Percentiles rank a stretch among this genome's conserved stretches.
These are phyloP conservation scores for Tenthredo amoena DNA, from an alignment of 2,888 invertebrate species.

Conservation along the genomic window DNA sequence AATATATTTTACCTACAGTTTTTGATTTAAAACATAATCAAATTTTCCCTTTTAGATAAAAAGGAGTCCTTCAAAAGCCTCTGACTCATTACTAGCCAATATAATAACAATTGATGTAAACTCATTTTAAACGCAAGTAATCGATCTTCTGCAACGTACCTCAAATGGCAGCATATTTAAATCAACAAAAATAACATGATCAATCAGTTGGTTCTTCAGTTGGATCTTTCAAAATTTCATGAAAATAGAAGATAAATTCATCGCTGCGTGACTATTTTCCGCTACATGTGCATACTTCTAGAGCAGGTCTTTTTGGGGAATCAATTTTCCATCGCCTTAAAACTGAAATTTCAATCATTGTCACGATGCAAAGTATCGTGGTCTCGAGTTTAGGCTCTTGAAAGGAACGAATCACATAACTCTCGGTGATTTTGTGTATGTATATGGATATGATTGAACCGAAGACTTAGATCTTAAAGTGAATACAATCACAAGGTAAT, in stretches of 20 bases:
- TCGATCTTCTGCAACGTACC: not conserved
- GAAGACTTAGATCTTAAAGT: not conserved
- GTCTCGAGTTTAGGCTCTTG: not conserved
- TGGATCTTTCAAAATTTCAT: not conserved
- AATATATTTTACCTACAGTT: not conserved
- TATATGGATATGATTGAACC: not conserved
- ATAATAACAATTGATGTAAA: not conserved
- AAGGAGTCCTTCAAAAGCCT: not conserved
- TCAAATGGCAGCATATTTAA: not conserved
- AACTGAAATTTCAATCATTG: not conserved
- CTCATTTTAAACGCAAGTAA: not conserved
- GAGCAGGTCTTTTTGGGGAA: no score
- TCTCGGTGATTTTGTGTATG: not conserved
- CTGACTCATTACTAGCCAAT: not conserved
- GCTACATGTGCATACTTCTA: no score
- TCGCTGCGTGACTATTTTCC: no score
- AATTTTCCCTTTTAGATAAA: not conserved
- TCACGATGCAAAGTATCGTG: not conserved
- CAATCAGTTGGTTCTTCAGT: no score
- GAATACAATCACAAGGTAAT: not conserved
- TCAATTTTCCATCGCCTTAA: no score
- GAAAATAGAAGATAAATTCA: not conserved
- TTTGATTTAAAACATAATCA: not conserved
- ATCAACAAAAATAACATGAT: not conserved
- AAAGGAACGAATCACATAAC: not conserved